These are phyloP conservation scores for Phasia obesa DNA, from an alignment of 2,888 invertebrate species.

Conservation along the genomic window DNA sequence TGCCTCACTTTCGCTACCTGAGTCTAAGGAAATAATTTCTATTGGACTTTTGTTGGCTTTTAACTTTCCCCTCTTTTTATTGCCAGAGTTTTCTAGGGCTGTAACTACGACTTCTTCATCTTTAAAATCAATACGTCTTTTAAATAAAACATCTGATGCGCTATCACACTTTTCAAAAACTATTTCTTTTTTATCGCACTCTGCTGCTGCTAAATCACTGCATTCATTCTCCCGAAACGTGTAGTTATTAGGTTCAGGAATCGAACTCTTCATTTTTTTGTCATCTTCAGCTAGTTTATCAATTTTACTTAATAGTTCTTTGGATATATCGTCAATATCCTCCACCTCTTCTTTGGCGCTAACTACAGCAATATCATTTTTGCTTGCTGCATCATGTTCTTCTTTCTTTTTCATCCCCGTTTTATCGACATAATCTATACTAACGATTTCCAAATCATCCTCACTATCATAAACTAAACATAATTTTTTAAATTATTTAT, in stretches of 20 bases:
- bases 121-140: constrained; percentile 58
- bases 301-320: constrained; percentile 54
- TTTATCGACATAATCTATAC: constrained; percentile 26
- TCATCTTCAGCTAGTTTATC: constrained; percentile 48
- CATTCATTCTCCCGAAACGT: constrained; percentile 3
- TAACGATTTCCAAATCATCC: constrained; percentile 63
- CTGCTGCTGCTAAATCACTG: not conserved
- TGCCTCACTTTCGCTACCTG: constrained; percentile 40
- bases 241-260: constrained; percentile 39
- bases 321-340: constrained; percentile 21
- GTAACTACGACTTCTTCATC: constrained; percentile 24
- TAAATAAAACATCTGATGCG: constrained; percentile 19
- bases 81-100: not conserved
- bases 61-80: not conserved
- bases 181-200: no score
- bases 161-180: not conserved
- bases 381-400: not conserved
- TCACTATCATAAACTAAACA: constrained; percentile 27
- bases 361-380: not conserved
- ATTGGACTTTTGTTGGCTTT: not conserved
- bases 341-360: not conserved
- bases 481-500: not conserved
- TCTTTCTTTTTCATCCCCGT: not conserved
- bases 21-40: constrained; percentile 50
- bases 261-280: not conserved